Conservation (phyloP, 2,888 invertebrate species). For the Rhagophthalmus giganteus region DNA sequence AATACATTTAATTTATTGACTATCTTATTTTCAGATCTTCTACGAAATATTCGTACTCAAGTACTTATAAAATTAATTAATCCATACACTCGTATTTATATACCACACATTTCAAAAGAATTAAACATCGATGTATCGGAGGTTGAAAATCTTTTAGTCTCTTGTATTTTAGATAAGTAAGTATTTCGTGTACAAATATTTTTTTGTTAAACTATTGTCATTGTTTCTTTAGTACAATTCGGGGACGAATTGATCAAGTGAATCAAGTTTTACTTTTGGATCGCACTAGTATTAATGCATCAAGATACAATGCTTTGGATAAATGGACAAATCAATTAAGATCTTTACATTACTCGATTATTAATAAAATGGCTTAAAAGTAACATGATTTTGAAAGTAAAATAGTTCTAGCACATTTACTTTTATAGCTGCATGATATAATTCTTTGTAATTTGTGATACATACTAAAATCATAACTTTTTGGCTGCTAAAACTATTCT, state of each 20-base stretch:
- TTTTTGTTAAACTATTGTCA: slow-evolving; percentile 7
- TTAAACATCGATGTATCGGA: slow-evolving; percentile 91
- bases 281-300: slow-evolving; percentile 77
- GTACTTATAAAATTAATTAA: slow-evolving; percentile 96
- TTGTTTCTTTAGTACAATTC: slow-evolving; percentile 70
- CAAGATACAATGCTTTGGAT: slow-evolving; percentile 89
- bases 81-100: slow-evolving; percentile 97
- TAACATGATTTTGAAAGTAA: too few relatives aligned
- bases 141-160: slow-evolving; percentile 94
- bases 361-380: slow-evolving; percentile 83
- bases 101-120: slow-evolving; percentile 96
- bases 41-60: slow-evolving; percentile 95
- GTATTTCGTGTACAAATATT: slow-evolving; percentile 46
- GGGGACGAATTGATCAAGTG: slow-evolving; percentile 89
- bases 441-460: too few relatives aligned
- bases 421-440: too few relatives aligned
- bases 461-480: too few relatives aligned
- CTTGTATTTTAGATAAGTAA: slow-evolving; percentile 96
- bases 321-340: slow-evolving; percentile 94
- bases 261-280: slow-evolving; percentile 90
- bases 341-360: slow-evolving; percentile 84
- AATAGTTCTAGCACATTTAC: too few relatives aligned
- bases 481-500: too few relatives aligned
- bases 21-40: slow-evolving; percentile 69
- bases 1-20: neutral